Base-by-base conservation (phyloP, 2,113 vertebrate species). In the Gallinago jamesoni region DNA sequence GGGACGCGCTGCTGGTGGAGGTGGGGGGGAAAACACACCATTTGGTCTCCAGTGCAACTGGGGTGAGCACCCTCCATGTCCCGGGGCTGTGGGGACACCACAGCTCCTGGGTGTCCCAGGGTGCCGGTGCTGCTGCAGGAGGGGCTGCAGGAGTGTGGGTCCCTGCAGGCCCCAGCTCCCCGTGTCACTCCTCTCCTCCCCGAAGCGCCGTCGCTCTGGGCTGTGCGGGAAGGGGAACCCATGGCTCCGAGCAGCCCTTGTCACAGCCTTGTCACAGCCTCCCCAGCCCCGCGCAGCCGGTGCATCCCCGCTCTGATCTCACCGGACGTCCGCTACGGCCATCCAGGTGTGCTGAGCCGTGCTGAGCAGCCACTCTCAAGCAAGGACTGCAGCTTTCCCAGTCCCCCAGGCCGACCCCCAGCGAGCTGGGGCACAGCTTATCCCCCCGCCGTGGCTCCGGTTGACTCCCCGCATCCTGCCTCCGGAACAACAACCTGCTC, bases 131-230 rank as follows among this genome's bases (percentile, higher is more conserved):
- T 45, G 64, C 13, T 8, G 28, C 14, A 19, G 52, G 52, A 70
- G 0, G 0, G 70, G 41, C 74, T 52, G 50, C 2, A 3, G 3
- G 19, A 25, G 11, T 0, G 1, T 5, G 37, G 55, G 39, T 30
- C 31, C 24, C 86, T 19, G 19, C 3, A 7, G 57, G 27, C 4
- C 30, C 41, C 52, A 19, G 47, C 9, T n/a, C 30, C 43, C 12
- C 0, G 1, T 35, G 18, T 41, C 2, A 3, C 52, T 53, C 39
- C 69, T 35, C 66, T 77, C 7, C 21, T 63, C n/a, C 43, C 41
- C 68, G 45, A 17, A 77, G 19, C 41, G 8, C 1, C 21, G 0
- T 13, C 16, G 0, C 30, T 74, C 19, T 3, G 1, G 33, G 56
- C 62, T 31, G 9, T 23, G 59, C 27, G 7, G 81, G 59, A 37